Percentiles rank a stretch among this genome's conserved stretches.
phyloP scores from a whole-genome alignment of 2,888 invertebrate species.

The Agrotis puta region DNA sequence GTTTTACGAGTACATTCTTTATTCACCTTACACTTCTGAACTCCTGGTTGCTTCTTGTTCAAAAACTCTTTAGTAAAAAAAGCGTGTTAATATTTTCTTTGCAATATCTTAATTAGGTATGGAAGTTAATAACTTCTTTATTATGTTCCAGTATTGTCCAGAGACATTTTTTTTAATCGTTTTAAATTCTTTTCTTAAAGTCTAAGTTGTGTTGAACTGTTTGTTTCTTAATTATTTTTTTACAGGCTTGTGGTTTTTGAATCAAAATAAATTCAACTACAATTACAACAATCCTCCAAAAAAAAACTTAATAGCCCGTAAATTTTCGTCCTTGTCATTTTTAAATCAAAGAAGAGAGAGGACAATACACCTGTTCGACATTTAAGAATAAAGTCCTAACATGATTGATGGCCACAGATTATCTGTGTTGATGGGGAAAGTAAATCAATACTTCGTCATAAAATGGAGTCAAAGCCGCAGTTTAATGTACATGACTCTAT shows the following conservation, averaged over 20 bases:
- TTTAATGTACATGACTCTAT: too few species aligned
- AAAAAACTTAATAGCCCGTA: neutral
- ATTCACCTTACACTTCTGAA: neutral
- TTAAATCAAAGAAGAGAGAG: constrained; percentile 18
- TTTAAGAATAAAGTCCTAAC: neutral
- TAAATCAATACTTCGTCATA: constrained; percentile 4
- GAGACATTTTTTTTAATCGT: too few species aligned
- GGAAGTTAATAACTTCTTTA: constrained; percentile 2
- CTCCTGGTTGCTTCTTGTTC: neutral
- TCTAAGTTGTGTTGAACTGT: too few species aligned
- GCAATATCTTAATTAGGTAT: too few species aligned
- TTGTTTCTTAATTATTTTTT: too few species aligned
- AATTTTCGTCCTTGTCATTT: constrained; percentile 12
- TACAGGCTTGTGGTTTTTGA: constrained; percentile 13
- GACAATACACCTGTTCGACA: neutral
- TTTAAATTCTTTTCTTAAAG: too few species aligned
- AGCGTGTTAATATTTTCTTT: too few species aligned
- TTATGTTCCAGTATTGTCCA: neutral
- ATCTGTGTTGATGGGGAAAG: constrained; percentile 18
- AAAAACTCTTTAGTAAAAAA: neutral
- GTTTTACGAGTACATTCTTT: too few species aligned
- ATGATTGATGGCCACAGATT: too few species aligned
- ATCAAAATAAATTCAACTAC: neutral
- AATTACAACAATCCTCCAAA: neutral
- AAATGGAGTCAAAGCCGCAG: neutral